These are phyloP conservation scores for Anthopleura xanthogrammica DNA, from an alignment of 92 coral and sea anemone species.

Conservation along the genomic window DNA sequence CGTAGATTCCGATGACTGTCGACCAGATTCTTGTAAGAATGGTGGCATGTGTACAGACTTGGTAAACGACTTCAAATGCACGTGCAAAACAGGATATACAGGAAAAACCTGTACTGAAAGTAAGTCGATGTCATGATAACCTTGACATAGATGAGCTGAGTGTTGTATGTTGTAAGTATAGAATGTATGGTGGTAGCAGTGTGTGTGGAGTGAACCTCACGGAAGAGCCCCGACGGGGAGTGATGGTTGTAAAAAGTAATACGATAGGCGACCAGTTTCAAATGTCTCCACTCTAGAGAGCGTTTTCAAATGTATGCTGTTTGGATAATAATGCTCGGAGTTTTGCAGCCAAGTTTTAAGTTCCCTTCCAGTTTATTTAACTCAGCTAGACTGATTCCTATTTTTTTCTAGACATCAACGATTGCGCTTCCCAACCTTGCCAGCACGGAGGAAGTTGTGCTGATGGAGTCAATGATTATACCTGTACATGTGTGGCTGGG, in stretches of 20 bases:
- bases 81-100: constrained; percentile 2
- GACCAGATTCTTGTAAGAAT: constrained; percentile 8
- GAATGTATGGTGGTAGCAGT: too few species aligned
- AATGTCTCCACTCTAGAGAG: too few species aligned
- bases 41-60: background rate
- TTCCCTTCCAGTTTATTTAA: too few species aligned
- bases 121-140: background rate
- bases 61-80: constrained; percentile 8
- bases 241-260: too few species aligned
- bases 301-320: too few species aligned
- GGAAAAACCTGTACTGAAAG: constrained; percentile 19
- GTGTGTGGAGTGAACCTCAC: too few species aligned
- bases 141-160: background rate
- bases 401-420: constrained; percentile 5
- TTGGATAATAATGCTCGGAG: too few species aligned
- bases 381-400: background rate
- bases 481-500: background rate
- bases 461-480: background rate
- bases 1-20: constrained; percentile 7
- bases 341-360: too few species aligned
- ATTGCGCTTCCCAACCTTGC: background rate
- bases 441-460: background rate
- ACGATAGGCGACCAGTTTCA: too few species aligned
- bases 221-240: too few species aligned
- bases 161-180: too few species aligned